Conservation (phyloP, 2,797 vertebrate species). For the Falco cherrug region DNA sequence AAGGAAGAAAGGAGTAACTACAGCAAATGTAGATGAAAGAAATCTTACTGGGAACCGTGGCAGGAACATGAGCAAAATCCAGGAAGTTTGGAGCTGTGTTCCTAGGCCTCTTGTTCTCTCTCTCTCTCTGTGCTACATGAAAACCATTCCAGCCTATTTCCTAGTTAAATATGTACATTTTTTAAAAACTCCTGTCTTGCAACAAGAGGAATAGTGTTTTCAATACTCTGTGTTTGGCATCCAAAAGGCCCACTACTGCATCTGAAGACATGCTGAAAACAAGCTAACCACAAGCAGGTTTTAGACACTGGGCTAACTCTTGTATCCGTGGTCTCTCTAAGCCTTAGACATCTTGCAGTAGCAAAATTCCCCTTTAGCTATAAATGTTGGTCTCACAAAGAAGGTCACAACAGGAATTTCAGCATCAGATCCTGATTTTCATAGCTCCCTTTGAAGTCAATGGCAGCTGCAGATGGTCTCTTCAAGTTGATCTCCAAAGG, state of each 20-base stretch:
- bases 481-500: background rate
- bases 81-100: background rate
- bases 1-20: conserved; percentile 26
- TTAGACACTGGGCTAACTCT: background rate
- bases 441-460: background rate
- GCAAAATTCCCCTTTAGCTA: background rate
- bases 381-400: background rate
- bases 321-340: background rate
- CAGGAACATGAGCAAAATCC: background rate
- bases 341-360: background rate
- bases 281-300: background rate
- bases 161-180: background rate
- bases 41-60: background rate
- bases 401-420: background rate
- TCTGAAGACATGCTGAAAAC: background rate
- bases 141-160: background rate
- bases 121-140: background rate
- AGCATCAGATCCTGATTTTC: background rate
- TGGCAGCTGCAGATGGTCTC: background rate
- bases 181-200: background rate
- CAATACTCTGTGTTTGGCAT: background rate
- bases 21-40: background rate
- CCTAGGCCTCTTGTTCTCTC: background rate
- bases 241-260: background rate
- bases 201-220: background rate